Base-by-base conservation (phyloP, 2,888 invertebrate genomes). In the Nomada lathburiana region DNA sequence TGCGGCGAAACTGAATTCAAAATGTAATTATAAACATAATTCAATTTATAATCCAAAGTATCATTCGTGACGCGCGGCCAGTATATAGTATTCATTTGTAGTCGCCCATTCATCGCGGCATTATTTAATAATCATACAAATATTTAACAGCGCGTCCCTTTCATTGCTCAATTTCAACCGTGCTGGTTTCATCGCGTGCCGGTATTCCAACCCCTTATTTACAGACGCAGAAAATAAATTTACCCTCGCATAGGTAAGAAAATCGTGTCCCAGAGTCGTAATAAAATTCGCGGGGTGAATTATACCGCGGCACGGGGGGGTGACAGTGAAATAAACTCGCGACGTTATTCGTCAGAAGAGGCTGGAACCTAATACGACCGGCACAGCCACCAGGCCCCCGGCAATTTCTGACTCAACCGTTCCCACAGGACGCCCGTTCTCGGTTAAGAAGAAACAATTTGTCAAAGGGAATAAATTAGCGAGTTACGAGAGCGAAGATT, bases 381-480 rank as follows among this genome's bases (percentile, higher is more conserved):
- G 80, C 73, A 82, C 63, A 52, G 29, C 67, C 65, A 64, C 71
- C 50, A 26, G 50, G 63, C 65, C 60, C 63, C 60, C 71, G 76
- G 80, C 83, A 79, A 86, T 85, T 84, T 84, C 79, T 80, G 64
- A 63, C 80, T 76, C 80, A 62, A 84, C 86, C 82, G 82, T 63
- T 62, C 64, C 75, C 59, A 36, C 74, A 76, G 69, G 60, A 80
- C 67, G 47, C 47, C 52, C 65, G 59, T 68, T 74, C 57, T n/a
- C 67, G 72, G 68, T 69, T 81, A 82, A 85, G 84, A 82, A 80
- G 84, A 85, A 88, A 90, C 85, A 89, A 89, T 91, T 89, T 89
- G 84, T 90, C 88, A 85, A 89, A 87, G 86, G 55, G 86, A 90
- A 90, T 90, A 86, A 89, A 90, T 90, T 84, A 82, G 72, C 59